Evolutionary conservation across 2,888 invertebrate species (phyloP).

Genomic region (Eupithecia inturbata): DNA sequence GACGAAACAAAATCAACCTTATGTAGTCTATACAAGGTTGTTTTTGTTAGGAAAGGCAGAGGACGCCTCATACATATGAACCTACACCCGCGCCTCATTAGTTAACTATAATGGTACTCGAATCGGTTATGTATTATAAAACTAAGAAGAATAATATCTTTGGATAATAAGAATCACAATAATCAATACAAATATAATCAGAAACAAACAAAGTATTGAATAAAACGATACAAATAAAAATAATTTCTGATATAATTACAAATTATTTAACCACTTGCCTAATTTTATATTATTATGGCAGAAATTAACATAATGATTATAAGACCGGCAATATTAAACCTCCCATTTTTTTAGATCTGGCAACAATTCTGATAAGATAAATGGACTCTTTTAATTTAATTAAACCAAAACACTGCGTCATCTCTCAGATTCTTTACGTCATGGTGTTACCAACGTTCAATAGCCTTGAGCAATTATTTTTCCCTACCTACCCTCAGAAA

Average conservation of each 20-base stretch:
- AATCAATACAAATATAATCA: constrained; percentile 43
- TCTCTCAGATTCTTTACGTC: constrained; percentile 32
- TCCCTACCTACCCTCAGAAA: constrained; percentile 42
- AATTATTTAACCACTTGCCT: constrained; percentile 19
- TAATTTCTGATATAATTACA: constrained; percentile 17
- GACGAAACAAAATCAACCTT: constrained; percentile 7
- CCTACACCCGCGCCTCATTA: constrained; percentile 24
- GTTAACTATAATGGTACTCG: constrained; percentile 33
- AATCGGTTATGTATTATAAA: constrained; percentile 53
- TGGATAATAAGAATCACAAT: constrained; percentile 61
- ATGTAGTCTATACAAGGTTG: neutral
- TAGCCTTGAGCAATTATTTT: constrained; percentile 50
- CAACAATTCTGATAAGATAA: constrained; percentile 24
- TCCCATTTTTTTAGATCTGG: constrained; percentile 8
- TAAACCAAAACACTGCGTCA: constrained; percentile 20
- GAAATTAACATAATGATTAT: constrained; percentile 37
- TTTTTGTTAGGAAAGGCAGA: constrained; percentile 4
- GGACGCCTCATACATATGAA: neutral
- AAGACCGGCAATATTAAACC: constrained; percentile 17
- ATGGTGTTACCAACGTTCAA: constrained; percentile 45
- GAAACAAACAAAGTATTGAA: constrained; percentile 37
- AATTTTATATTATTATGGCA: constrained; percentile 52
- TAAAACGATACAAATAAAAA: constrained; percentile 17
- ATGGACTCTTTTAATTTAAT: neutral
- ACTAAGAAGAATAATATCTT: constrained; percentile 57